Conservation (phyloP, 2,113 vertebrate genomes). For the Orthonyx spaldingii region DNA sequence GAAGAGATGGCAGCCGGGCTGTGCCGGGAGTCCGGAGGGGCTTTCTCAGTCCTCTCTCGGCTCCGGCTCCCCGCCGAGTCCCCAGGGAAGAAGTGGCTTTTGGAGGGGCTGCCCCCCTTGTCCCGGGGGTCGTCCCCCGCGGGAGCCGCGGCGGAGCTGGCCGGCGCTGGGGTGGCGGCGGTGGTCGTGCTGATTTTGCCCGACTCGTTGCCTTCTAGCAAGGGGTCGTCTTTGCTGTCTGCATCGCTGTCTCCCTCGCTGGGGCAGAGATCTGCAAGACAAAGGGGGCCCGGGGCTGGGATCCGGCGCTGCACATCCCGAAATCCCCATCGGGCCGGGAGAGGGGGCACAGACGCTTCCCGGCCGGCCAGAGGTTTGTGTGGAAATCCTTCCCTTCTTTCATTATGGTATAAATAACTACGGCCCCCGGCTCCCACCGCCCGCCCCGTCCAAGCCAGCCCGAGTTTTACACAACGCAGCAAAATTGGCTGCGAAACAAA, state of each 20-base stretch:
- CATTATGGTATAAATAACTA: neutral
- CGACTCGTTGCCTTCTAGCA: conserved; percentile 81
- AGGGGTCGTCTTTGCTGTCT: conserved; percentile 86
- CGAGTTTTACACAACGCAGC: neutral
- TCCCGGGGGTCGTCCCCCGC: conserved; percentile 80
- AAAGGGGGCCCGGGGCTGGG: neutral
- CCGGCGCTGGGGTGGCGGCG: conserved; percentile 21
- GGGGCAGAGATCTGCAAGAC: conserved; percentile 83
- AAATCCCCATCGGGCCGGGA: neutral
- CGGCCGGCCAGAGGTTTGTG: neutral
- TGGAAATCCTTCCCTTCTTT: neutral
- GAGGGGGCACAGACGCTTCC: neutral
- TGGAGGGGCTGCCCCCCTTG: conserved; percentile 75
- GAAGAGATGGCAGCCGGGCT: conserved; percentile 91
- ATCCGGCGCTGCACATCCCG: neutral
- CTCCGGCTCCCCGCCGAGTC: conserved; percentile 67
- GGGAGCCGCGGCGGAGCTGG: neutral
- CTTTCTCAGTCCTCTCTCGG: conserved; percentile 82
- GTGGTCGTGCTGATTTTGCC: conserved; percentile 89
- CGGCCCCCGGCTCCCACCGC: neutral
- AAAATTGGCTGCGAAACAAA: neutral
- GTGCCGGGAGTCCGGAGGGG: conserved; percentile 86
- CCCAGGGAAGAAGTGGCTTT: conserved; percentile 61
- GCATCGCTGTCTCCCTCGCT: conserved; percentile 95
- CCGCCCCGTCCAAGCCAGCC: neutral